Evolutionary conservation across 1,140 invertebrate species (phyloP).

Genomic region (Polypedilum vanderplanki): DNA sequence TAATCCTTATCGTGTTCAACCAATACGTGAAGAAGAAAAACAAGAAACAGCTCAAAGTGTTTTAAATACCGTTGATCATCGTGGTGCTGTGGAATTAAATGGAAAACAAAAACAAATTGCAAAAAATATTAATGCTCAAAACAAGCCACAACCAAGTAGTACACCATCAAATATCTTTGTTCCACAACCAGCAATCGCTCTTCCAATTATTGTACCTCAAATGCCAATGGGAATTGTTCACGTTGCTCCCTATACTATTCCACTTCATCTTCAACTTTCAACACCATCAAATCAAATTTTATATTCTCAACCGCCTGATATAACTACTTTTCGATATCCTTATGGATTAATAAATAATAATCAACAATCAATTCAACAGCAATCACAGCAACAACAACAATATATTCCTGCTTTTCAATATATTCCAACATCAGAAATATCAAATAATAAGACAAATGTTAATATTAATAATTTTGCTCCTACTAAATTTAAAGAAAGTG

Average conservation of each 20-base stretch:
- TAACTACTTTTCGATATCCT: not conserved
- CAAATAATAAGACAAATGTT: not conserved
- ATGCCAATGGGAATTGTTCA: not conserved
- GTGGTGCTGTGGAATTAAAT: not conserved
- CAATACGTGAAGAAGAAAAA: not conserved
- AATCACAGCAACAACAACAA: not conserved
- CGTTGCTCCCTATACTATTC: not conserved
- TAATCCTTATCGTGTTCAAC: not conserved
- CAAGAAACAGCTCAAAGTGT: not conserved
- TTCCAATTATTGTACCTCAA: not conserved
- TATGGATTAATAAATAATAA: not conserved
- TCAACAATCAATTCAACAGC: not conserved
- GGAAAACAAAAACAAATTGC: not conserved
- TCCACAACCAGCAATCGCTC: not conserved
- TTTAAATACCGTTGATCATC: not conserved
- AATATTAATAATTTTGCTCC: not conserved
- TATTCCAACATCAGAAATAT: not conserved
- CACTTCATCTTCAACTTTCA: not conserved
- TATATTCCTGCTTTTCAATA: not conserved
- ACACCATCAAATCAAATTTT: not conserved
- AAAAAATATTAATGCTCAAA: not conserved
- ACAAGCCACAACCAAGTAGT: not conserved
- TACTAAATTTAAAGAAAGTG: constrained; percentile 4
- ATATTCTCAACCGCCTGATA: not conserved
- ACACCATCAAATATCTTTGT: not conserved